Conservation (phyloP, 2,888 invertebrate species). For the Eurytoma adleriae region DNA sequence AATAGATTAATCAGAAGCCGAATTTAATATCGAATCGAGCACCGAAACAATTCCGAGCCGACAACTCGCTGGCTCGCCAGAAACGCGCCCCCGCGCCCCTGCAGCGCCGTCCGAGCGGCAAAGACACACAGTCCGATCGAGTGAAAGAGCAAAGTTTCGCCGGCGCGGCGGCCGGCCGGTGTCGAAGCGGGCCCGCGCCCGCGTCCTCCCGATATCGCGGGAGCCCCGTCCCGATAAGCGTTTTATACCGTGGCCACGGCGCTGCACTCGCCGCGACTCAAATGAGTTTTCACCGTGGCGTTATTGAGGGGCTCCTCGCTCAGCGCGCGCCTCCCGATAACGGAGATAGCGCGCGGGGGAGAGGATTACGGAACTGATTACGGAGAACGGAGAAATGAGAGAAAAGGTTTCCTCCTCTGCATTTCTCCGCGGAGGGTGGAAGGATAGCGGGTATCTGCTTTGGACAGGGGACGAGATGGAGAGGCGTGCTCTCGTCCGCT, state of each 20-base stretch:
- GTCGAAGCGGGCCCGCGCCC: too few species aligned
- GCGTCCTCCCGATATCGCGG: too few species aligned
- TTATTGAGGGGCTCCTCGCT: constrained; percentile 37
- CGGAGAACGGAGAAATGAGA: constrained; percentile 19
- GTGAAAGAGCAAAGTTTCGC: too few species aligned
- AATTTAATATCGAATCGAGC: too few species aligned
- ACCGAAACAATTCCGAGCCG: too few species aligned
- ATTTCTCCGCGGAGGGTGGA: neutral
- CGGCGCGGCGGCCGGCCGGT: too few species aligned
- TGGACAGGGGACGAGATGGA: constrained; percentile 40
- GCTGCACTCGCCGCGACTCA: constrained; percentile 27
- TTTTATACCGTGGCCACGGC: neutral
- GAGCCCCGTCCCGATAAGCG: too few species aligned
- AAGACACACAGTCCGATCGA: too few species aligned
- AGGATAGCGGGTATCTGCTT: constrained; percentile 38
- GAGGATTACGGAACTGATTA: constrained; percentile 43
- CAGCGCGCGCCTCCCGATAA: constrained; percentile 11
- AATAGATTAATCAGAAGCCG: too few species aligned
- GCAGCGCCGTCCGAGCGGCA: too few species aligned
- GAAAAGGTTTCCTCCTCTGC: neutral
- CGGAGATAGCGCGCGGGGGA: constrained; percentile 20
- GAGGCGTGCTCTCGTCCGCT: constrained; percentile 25
- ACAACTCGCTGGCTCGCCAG: too few species aligned
- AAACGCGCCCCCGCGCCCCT: too few species aligned
- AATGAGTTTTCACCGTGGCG: constrained; percentile 25